Base-by-base conservation (phyloP, 1,140 invertebrate species). In the Yoshiicerus persimilis region DNA sequence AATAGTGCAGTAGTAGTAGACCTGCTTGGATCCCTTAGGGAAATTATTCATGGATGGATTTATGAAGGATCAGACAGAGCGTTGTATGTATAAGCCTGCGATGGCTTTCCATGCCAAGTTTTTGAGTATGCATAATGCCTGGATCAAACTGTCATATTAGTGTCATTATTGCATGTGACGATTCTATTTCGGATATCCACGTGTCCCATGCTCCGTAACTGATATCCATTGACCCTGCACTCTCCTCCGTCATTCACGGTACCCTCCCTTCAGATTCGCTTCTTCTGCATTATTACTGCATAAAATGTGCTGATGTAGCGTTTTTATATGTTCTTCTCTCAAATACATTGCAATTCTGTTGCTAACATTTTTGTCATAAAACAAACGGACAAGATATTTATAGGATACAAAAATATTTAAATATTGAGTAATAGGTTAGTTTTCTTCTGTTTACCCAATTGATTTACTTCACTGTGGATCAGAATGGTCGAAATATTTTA, bases 141-240 rank as follows among this genome's bases (percentile, higher is more conserved):
- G 89, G 89, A 88, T 90, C 85, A 90, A 90, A 87, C 89, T 90
- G 89, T 90, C 89, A 88, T 87, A 90, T 90, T 90, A 90, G 86
- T 84, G 83, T 84, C 83, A 84, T 84, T 56, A 84, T 34, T 8
- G 23, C 23, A 87, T 36, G 25, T 87, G 39, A 41, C 27, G 32
- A 39, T 36, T 86, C 75, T 83, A 66, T 88, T 62, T 80, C n/a
- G 6, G 34, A 88, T 27, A 38, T n/a, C 16, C 3, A 56, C n/a
- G n/a, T n/a, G n/a, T n/a, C n/a, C n/a, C n/a, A n/a, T n/a, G n/a
- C 25, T 39, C 27, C 41, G 80, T 39, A 85, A 66, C 75, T 85
- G 47, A 88, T 39, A 84, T 39, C 83, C 10, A 4, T 80, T 38
- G 30, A n/a, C 75, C 32, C n/a, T 11, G 13, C 25, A 9, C 25